phyloP scores from a whole-genome alignment of 2,113 vertebrate species.

The Oncorhynchus tshawytscha region DNA sequence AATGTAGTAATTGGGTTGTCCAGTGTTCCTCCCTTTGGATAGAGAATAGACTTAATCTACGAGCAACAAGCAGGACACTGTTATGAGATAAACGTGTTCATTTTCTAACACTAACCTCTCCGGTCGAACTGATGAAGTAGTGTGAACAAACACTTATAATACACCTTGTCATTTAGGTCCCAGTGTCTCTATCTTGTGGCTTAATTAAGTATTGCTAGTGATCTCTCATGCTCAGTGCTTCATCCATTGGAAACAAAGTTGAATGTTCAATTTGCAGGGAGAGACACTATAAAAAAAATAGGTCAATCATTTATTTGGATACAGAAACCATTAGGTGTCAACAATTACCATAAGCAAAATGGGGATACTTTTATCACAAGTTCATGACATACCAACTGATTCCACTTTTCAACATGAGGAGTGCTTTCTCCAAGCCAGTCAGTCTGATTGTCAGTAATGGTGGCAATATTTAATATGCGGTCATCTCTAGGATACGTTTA shows the following conservation, averaged over 20 bases:
- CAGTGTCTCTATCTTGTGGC: conserved; percentile 50
- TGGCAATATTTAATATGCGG: too few species aligned
- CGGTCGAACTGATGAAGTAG: background rate
- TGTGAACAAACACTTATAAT: background rate
- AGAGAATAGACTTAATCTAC: background rate
- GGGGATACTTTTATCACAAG: too few species aligned
- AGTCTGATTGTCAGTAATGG: too few species aligned
- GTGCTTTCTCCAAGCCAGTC: too few species aligned
- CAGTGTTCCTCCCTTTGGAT: background rate
- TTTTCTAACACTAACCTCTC: background rate
- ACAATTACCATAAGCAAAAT: too few species aligned
- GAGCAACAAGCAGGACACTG: background rate
- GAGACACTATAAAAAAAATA: too few species aligned
- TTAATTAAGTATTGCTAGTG: conserved; percentile 36
- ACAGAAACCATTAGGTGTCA: too few species aligned
- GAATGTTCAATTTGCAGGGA: too few species aligned
- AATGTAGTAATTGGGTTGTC: background rate
- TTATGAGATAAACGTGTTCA: background rate
- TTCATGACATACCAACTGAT: too few species aligned
- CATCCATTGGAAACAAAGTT: background rate
- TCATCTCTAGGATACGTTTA: too few species aligned
- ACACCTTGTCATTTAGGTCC: conserved; percentile 20
- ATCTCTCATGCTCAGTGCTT: background rate
- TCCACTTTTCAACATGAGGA: too few species aligned
- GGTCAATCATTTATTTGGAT: too few species aligned